A percentile compares a stretch with the other conserved stretches of the same genome.
Evolutionary conservation across 2,797 vertebrate genomes (phyloP).

Genomic region (Peromyscus nudipes): DNA sequence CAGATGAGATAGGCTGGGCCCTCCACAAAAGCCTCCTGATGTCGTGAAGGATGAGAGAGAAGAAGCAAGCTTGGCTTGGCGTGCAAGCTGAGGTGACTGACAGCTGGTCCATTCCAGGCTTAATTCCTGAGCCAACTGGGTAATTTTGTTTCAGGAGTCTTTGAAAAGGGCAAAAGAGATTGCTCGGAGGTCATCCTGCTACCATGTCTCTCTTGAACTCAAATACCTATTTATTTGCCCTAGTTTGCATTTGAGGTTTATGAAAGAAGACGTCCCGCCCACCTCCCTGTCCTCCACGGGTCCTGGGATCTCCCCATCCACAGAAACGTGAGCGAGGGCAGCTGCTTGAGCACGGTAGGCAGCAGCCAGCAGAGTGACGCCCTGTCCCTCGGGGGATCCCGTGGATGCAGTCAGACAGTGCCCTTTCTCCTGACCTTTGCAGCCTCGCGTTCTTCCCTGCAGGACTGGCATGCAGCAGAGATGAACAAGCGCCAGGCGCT

Average conservation of each 20-base stretch:
- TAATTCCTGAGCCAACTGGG: background rate
- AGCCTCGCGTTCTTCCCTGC: fast-evolving
- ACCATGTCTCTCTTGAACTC: background rate
- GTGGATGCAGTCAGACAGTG: fast-evolving
- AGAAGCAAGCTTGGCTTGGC: fast-evolving
- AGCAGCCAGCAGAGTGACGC: background rate
- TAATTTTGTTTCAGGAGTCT: background rate
- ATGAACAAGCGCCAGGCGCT: fast-evolving
- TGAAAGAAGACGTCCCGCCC: background rate
- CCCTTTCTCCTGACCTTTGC: background rate
- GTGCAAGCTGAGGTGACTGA: fast-evolving
- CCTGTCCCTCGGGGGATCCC: background rate
- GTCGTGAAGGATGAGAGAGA: fast-evolving
- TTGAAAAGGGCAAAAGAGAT: background rate
- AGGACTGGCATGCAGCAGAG: fast-evolving
- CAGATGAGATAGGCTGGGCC: too few relatives aligned
- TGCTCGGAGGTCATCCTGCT: too few relatives aligned
- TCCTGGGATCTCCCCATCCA: fast-evolving
- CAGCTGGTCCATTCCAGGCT: fast-evolving
- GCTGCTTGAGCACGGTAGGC: too few relatives aligned
- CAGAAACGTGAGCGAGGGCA: fast-evolving
- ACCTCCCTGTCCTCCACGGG: background rate
- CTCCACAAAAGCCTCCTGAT: fast-evolving
- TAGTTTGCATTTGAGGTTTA: background rate
- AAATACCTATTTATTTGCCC: background rate